phyloP scores from a whole-genome alignment of 2,888 invertebrate species.

The Platypus cylindrus region DNA sequence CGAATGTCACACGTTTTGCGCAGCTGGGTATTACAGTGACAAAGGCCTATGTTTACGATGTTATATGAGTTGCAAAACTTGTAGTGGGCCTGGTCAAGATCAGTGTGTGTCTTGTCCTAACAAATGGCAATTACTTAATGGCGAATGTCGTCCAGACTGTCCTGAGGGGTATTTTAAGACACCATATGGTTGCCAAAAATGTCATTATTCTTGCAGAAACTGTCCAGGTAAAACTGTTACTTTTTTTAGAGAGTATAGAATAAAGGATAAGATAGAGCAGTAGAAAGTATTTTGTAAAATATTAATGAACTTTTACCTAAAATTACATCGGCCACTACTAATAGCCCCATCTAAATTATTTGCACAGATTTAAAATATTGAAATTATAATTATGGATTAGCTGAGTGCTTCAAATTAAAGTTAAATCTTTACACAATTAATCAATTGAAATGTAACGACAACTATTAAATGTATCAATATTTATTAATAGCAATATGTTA shows the following conservation, averaged over 20 bases:
- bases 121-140: conserved; percentile 70
- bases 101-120: conserved; percentile 74
- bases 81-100: conserved; percentile 70
- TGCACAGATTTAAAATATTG: too few species aligned
- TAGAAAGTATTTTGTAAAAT: too few species aligned
- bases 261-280: too few species aligned
- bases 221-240: conserved; percentile 75
- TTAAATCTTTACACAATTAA: too few species aligned
- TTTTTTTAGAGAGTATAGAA: too few species aligned
- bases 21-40: conserved; percentile 74
- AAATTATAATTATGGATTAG: too few species aligned
- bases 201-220: conserved; percentile 78
- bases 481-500: conserved; percentile 4
- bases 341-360: too few species aligned
- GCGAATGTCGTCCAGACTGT: conserved; percentile 75
- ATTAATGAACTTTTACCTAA: too few species aligned
- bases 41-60: conserved; percentile 71
- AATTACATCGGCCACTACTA: too few species aligned
- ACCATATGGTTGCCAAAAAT: conserved; percentile 71
- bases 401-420: too few species aligned
- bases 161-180: conserved; percentile 79
- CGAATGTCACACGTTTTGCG: conserved; percentile 69
- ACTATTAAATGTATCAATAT: too few species aligned
- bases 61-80: conserved; percentile 72
- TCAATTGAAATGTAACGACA: too few species aligned